Evolutionary conservation across 2,797 vertebrate species (phyloP).

Genomic region (Lepus oiostolus): DNA sequence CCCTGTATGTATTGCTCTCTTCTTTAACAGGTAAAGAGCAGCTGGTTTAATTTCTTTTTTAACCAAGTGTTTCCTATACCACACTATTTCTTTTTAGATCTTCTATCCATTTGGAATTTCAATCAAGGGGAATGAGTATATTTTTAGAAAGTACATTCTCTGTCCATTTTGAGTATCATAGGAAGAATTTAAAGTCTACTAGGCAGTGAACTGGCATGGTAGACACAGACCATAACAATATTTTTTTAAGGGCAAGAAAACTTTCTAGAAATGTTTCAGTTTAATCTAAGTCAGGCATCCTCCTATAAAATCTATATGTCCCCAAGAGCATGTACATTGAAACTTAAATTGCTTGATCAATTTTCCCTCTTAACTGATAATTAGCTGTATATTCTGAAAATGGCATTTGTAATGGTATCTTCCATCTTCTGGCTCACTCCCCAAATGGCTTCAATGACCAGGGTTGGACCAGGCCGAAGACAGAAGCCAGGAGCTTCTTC

Average conservation of each 20-base stretch:
- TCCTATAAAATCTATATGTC: conserved; percentile 43
- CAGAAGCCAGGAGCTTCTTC: no score
- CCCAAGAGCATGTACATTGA: not conserved
- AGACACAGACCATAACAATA: not conserved
- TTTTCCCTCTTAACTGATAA: conserved; percentile 33
- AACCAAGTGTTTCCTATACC: conserved; percentile 41
- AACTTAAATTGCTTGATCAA: conserved; percentile 46
- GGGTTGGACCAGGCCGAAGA: no score
- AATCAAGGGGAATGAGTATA: not conserved
- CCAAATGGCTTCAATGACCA: no score
- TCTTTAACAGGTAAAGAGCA: conserved; percentile 65
- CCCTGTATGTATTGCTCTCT: conserved; percentile 57
- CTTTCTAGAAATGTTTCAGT: not conserved
- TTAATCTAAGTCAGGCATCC: conserved; percentile 24
- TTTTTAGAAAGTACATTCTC: conserved; percentile 43
- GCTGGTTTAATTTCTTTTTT: conserved; percentile 52
- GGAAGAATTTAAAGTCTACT: conserved; percentile 42
- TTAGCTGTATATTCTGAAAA: not conserved
- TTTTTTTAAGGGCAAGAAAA: conserved; percentile 36
- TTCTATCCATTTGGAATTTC: conserved; percentile 3
- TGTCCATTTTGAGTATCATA: not conserved
- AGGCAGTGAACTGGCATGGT: not conserved
- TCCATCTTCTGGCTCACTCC: no score
- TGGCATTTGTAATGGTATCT: not conserved
- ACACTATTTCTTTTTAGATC: conserved; percentile 20